phyloP scores from a whole-genome alignment of 2,113 vertebrate genomes.

The Zootoca vivipara region DNA sequence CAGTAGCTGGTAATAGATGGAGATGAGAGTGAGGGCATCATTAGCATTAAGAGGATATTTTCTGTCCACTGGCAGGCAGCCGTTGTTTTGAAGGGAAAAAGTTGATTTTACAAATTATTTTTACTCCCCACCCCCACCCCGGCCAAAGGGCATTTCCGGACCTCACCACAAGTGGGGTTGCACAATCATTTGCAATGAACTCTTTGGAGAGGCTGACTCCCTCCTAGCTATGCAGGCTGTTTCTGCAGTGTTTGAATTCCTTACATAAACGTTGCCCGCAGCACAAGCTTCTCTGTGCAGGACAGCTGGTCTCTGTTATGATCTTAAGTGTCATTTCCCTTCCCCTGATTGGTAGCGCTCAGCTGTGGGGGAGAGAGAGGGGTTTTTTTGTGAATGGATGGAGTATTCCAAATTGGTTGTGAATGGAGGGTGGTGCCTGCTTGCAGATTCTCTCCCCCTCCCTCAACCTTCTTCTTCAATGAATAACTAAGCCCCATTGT shows the following conservation, averaged over 20 bases:
- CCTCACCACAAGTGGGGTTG: conserved; percentile 1
- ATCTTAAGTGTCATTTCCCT: conserved; percentile 66
- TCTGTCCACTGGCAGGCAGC: conserved; percentile 13
- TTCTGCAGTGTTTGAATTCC: conserved; percentile 68
- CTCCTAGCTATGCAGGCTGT: conserved; percentile 7
- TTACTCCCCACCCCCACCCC: conserved; percentile 6
- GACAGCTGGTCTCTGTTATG: conserved; percentile 75
- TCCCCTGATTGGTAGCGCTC: conserved; percentile 60
- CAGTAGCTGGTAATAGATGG: background rate
- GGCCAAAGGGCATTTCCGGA: conserved; percentile 13
- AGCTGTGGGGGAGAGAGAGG: conserved; percentile 45
- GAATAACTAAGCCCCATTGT: conserved; percentile 82
- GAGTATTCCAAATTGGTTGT: conserved; percentile 79
- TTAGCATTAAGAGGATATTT: background rate
- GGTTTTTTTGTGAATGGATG: conserved; percentile 67
- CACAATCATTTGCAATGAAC: conserved; percentile 28
- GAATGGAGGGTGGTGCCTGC: conserved; percentile 81
- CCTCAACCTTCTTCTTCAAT: conserved; percentile 60
- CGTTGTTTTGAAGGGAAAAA: background rate
- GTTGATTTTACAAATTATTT: conserved; percentile 18
- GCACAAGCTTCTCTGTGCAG: conserved; percentile 48
- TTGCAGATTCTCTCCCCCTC: conserved; percentile 49
- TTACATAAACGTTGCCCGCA: conserved; percentile 71
- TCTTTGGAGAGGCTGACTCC: background rate
- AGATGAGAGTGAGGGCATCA: background rate